Conservation (phyloP, 2,797 vertebrate species). For the Poecilia picta region DNA sequence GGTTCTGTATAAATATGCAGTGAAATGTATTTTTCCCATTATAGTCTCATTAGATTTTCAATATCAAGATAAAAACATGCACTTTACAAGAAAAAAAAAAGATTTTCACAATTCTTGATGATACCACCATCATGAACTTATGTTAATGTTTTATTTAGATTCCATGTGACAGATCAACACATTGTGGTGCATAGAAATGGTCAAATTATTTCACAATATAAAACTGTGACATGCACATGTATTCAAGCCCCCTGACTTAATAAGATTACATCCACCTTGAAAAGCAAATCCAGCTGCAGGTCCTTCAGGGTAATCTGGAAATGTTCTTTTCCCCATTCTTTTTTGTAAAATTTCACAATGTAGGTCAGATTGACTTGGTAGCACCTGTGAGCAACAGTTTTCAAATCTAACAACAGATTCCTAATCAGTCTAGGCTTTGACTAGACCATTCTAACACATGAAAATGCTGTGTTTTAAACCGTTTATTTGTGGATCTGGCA, state of each 20-base stretch:
- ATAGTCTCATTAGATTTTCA: constrained; percentile 40
- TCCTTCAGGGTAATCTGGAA: neutral
- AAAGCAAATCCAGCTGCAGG: neutral
- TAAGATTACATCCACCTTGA: neutral
- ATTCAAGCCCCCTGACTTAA: neutral
- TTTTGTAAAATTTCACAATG: neutral
- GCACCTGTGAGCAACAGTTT: neutral
- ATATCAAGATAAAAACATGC: constrained; percentile 25
- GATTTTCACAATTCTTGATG: neutral
- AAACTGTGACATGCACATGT: neutral
- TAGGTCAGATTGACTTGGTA: neutral
- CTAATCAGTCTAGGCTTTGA: neutral
- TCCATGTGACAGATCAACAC: neutral
- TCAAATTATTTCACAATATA: neutral
- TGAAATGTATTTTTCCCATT: constrained; percentile 30
- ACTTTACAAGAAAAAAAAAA: constrained; percentile 18
- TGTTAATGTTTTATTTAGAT: no score
- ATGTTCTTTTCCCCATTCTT: neutral
- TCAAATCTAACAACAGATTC: neutral
- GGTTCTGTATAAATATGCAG: constrained; percentile 62
- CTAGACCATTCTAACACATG: neutral
- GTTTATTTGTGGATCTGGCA: neutral
- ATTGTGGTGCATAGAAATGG: neutral
- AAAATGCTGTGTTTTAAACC: neutral
- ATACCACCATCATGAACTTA: neutral